These are phyloP conservation scores for Pinctada fucata DNA, from an alignment of 2,888 invertebrate genomes.

Conservation along the genomic window DNA sequence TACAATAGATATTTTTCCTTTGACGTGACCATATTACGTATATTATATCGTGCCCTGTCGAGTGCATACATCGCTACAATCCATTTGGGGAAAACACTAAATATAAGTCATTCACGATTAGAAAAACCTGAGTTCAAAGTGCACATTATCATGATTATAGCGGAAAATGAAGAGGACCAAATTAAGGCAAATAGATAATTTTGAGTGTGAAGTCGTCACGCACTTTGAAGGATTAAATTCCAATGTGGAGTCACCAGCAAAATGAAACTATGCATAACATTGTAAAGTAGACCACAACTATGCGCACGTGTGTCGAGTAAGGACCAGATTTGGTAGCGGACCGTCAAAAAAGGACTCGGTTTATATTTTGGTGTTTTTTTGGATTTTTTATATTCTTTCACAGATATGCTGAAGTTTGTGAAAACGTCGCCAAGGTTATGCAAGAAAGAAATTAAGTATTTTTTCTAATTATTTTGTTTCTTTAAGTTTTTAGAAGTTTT, in stretches of 20 bases:
- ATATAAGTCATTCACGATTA: too few species aligned
- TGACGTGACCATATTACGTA: too few species aligned
- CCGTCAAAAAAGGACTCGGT: background rate
- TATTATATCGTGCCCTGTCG: too few species aligned
- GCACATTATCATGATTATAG: background rate
- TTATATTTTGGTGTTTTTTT: too few species aligned
- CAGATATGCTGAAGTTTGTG: conserved; percentile 40
- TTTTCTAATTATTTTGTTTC: background rate
- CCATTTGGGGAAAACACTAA: too few species aligned
- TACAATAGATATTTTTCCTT: too few species aligned
- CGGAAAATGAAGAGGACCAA: background rate
- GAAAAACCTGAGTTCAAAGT: background rate
- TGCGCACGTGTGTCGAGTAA: background rate
- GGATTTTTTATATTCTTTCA: background rate
- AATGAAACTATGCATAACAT: background rate
- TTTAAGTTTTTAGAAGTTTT: background rate
- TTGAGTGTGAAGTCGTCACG: background rate
- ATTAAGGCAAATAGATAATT: background rate
- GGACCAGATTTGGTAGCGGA: background rate
- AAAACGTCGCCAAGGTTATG: conserved; percentile 36
- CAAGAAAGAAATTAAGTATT: conserved; percentile 41
- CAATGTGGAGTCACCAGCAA: background rate
- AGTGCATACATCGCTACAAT: too few species aligned
- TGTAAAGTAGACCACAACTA: background rate
- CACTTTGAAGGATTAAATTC: conserved; percentile 1